Evolutionary conservation across 2,888 invertebrate genomes (phyloP).

Genomic region (Spodoptera littoralis): DNA sequence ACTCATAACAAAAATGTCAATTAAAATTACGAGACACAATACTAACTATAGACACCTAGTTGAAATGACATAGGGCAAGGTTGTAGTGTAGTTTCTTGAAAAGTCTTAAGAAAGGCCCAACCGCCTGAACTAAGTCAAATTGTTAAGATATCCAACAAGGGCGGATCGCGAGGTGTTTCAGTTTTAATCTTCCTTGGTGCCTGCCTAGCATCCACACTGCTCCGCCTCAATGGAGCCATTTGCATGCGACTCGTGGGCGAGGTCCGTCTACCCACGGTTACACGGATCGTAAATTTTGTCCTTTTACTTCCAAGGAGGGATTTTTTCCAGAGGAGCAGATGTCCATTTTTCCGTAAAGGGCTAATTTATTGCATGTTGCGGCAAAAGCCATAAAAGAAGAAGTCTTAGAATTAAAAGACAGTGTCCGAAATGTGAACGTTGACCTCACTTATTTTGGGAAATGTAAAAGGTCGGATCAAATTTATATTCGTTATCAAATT

Average conservation of each 20-base stretch:
- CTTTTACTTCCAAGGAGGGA: slow-evolving; percentile 83
- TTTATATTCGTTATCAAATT: slow-evolving; percentile 25
- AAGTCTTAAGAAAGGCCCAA: too few relatives aligned
- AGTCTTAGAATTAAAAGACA: slow-evolving; percentile 80
- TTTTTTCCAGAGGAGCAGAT: slow-evolving; percentile 84
- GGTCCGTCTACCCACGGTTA: slow-evolving; percentile 84
- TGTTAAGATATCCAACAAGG: too few relatives aligned
- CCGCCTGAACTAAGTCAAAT: too few relatives aligned
- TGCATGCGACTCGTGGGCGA: slow-evolving; percentile 86
- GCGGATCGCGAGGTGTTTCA: slow-evolving; percentile 73
- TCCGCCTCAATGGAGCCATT: slow-evolving; percentile 83
- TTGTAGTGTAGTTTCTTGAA: slow-evolving; percentile 3
- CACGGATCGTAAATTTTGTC: slow-evolving; percentile 87
- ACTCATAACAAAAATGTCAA: not conserved
- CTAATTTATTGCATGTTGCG: slow-evolving; percentile 85
- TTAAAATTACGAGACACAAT: not conserved
- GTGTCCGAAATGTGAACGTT: slow-evolving; percentile 73
- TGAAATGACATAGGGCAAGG: slow-evolving; percentile 14
- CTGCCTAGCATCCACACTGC: slow-evolving; percentile 71
- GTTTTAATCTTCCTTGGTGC: slow-evolving; percentile 76
- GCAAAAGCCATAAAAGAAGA: slow-evolving; percentile 78
- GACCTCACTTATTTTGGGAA: slow-evolving; percentile 67
- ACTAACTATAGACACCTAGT: not conserved
- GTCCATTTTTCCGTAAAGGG: slow-evolving; percentile 84
- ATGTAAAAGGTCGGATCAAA: slow-evolving; percentile 35